A percentile compares a stretch with the other conserved stretches of the same genome.
phyloP scores from a whole-genome alignment of 2,797 vertebrate species.

The Channa striata region DNA sequence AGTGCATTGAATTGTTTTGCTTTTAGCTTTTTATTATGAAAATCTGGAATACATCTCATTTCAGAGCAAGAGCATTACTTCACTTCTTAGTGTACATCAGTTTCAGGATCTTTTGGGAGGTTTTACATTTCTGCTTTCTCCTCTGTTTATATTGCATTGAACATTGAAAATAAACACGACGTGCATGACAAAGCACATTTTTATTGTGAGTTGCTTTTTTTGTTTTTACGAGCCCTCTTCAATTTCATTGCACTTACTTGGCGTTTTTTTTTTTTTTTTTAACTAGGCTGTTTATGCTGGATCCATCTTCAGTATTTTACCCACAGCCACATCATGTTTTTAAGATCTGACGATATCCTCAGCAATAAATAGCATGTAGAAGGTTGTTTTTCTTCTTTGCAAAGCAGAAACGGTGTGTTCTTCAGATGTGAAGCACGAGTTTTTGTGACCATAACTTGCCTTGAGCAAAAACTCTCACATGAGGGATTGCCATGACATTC shows the following conservation, averaged over 20 bases:
- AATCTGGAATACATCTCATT: conserved; percentile 8
- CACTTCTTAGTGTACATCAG: conserved; percentile 27
- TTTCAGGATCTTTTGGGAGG: conserved; percentile 31
- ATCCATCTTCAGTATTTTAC: not conserved
- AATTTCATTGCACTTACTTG: conserved; percentile 1
- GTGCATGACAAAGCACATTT: conserved; percentile 75
- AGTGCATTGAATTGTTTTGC: conserved; percentile 25
- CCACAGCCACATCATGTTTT: not conserved
- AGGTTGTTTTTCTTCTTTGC: not conserved
- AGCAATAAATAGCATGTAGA: not conserved
- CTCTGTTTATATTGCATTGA: conserved; percentile 60
- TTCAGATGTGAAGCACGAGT: not conserved
- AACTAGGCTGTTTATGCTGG: not conserved
- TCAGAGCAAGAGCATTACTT: too few relatives aligned
- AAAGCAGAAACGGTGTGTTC: not conserved
- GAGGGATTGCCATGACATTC: too few relatives aligned
- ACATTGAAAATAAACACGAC: conserved; percentile 75
- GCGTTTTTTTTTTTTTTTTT: conserved; percentile 30
- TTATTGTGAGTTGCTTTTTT: conserved; percentile 28
- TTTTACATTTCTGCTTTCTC: conserved; percentile 43
- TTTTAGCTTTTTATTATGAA: conserved; percentile 30
- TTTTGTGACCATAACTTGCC: not conserved
- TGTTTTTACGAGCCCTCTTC: not conserved
- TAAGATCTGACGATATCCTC: not conserved
- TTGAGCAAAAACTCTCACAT: not conserved